Evolutionary conservation across 2,113 vertebrate genomes (phyloP), one percentile per base, ranked within the genome.

Genomic region (Nothobranchius furzeri): DNA sequence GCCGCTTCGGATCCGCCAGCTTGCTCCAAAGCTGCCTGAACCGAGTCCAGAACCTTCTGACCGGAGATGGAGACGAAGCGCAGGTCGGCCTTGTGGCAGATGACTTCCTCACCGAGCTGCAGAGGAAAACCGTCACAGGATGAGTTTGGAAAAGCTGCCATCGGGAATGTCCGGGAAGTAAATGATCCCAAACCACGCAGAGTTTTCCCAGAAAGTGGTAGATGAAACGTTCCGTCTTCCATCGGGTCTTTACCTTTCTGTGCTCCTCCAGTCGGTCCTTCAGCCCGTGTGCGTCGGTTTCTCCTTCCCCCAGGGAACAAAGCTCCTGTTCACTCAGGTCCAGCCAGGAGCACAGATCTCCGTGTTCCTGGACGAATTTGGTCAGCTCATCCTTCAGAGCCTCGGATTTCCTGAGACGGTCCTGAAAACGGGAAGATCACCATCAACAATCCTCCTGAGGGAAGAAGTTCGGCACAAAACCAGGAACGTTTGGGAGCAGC

Each of bases 61-160:
- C 95, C 97, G 0, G 97, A 98, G 87, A 99, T 98, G 68, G 95
- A 96, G 6, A 99, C 93, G 7, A 98, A 99, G 30, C 98, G 93
- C 85, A 99, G 87, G 85, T 99, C 98, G 0, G 97, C 98, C 79
- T 99, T 99, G 92, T 99, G 98, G 73, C 97, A 99, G 85, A 99
- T 96, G 0, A 99, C 94, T 0, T 99, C 98, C 70, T 99, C 98
- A 0, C 93, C 94, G 75, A 99, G 94, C 93, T 93, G 84, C 7
- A 71, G 70, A 58, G 1, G 9, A 81, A 0, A 61, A 0, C 1
- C 20, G 30, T 35, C 3, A 69, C n/a, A 42, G 35, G 59, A 8
- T 50, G 35, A 49, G 25, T 25, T 40, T 40, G 9, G 9, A 40
- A 40, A 40, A 40, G 37, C 37, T 40, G 37, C 6, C 37, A 40